phyloP scores from a whole-genome alignment of 2,888 invertebrate species.

The Abrostola tripartita region DNA sequence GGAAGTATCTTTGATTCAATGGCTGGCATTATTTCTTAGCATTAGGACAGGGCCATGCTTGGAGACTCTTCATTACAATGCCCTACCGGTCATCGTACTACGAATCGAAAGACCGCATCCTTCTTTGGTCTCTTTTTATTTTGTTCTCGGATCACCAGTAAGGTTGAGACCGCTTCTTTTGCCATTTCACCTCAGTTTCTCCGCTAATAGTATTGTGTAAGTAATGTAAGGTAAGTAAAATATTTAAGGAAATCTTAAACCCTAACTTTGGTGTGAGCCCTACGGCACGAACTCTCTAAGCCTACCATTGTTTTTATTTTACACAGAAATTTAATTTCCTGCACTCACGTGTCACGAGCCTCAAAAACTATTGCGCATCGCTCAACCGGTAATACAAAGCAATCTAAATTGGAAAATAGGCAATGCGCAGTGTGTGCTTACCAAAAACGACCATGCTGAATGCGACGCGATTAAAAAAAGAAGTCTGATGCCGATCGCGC shows the following conservation, averaged over 20 bases:
- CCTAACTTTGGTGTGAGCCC: neutral
- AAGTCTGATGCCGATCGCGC: slow-evolving; percentile 88
- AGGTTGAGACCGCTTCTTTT: no score
- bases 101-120: no score
- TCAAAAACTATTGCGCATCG: slow-evolving; percentile 88
- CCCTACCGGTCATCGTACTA: no score
- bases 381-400: slow-evolving; percentile 88
- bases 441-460: slow-evolving; percentile 87
- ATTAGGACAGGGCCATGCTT: slow-evolving; percentile 18
- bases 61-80: slow-evolving; percentile 17
- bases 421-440: slow-evolving; percentile 88
- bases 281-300: slow-evolving; percentile 26
- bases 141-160: no score
- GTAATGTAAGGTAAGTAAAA: no score
- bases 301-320: slow-evolving; percentile 60
- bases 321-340: slow-evolving; percentile 83
- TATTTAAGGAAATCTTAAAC: no score
- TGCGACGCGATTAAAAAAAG: slow-evolving; percentile 89
- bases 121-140: no score
- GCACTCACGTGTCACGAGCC: slow-evolving; percentile 82
- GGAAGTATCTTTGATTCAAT: slow-evolving; percentile 20
- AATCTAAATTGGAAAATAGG: slow-evolving; percentile 89
- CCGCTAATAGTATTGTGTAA: no score
- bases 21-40: slow-evolving; percentile 12
- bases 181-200: no score